phyloP scores from a whole-genome alignment of 2,888 invertebrate species.

The Onchidella celtica region DNA sequence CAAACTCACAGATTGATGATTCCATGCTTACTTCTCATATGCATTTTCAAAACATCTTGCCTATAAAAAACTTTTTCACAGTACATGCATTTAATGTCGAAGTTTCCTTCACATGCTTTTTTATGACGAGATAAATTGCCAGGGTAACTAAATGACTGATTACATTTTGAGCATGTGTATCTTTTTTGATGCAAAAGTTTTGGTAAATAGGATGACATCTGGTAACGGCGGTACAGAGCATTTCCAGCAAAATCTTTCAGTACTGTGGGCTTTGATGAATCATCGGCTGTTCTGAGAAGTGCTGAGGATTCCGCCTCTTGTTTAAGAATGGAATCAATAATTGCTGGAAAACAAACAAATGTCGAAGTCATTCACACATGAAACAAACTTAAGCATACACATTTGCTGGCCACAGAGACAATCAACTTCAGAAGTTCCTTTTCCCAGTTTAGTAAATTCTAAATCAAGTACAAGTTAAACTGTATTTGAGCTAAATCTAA shows the following conservation, averaged over 20 bases:
- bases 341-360: constrained; percentile 42
- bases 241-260: constrained; percentile 24
- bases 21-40: constrained; percentile 52
- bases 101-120: constrained; percentile 55
- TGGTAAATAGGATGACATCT: constrained; percentile 36
- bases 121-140: constrained; percentile 53
- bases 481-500: too few relatives aligned
- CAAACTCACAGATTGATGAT: constrained; percentile 19
- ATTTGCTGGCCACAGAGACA: constrained; percentile 23
- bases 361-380: constrained; percentile 34
- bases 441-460: too few relatives aligned
- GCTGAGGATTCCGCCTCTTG: constrained; percentile 16
- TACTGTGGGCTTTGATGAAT: constrained; percentile 14
- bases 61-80: constrained; percentile 55
- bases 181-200: constrained; percentile 38
- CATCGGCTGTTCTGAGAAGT: neutral
- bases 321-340: constrained; percentile 45
- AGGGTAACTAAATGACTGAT: constrained; percentile 53
- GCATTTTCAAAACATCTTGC: constrained; percentile 53
- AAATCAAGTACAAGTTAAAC: too few relatives aligned
- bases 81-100: constrained; percentile 51
- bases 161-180: constrained; percentile 51
- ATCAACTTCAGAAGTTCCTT: constrained; percentile 33
- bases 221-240: constrained; percentile 5
- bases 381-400: constrained; percentile 16